Evolutionary conservation across 2,888 invertebrate genomes (phyloP).

Genomic region (Torymus aiolomorphi): DNA sequence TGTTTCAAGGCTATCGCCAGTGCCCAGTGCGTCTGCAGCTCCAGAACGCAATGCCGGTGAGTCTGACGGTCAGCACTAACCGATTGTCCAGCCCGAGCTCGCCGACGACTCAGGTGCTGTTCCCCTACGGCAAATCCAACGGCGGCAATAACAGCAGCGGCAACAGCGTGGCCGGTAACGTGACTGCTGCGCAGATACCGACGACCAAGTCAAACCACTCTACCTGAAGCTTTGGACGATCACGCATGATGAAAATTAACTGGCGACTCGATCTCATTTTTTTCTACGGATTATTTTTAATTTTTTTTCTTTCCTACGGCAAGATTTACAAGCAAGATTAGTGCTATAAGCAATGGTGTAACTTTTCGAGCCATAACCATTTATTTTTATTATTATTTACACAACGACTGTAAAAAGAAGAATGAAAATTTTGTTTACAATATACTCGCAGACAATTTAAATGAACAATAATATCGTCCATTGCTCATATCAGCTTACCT

Average conservation of each 20-base stretch:
- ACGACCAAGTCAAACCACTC: slow-evolving; percentile 18
- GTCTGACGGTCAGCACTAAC: slow-evolving; percentile 72
- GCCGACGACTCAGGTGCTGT: slow-evolving; percentile 32
- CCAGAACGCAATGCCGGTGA: slow-evolving; percentile 75
- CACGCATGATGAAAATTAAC: background rate
- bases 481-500: no score
- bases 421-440: background rate
- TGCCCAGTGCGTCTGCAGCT: slow-evolving; percentile 77
- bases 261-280: background rate
- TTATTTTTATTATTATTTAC: slow-evolving; percentile 20
- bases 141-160: slow-evolving; percentile 6
- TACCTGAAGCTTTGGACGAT: slow-evolving; percentile 7
- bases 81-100: slow-evolving; percentile 40
- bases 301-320: slow-evolving; percentile 10
- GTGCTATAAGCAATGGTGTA: slow-evolving; percentile 3
- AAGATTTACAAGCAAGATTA: background rate
- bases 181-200: background rate
- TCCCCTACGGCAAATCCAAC: slow-evolving; percentile 52
- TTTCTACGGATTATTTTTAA: background rate
- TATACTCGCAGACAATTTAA: background rate
- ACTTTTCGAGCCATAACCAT: slow-evolving; percentile 3
- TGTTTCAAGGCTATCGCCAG: slow-evolving; percentile 69
- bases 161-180: background rate
- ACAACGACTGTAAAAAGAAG: background rate
- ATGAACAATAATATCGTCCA: no score